Evolutionary conservation across 2,113 vertebrate species (phyloP), one percentile per base, ranked within the genome.

Genomic region (Cyprinodon tularosa): DNA sequence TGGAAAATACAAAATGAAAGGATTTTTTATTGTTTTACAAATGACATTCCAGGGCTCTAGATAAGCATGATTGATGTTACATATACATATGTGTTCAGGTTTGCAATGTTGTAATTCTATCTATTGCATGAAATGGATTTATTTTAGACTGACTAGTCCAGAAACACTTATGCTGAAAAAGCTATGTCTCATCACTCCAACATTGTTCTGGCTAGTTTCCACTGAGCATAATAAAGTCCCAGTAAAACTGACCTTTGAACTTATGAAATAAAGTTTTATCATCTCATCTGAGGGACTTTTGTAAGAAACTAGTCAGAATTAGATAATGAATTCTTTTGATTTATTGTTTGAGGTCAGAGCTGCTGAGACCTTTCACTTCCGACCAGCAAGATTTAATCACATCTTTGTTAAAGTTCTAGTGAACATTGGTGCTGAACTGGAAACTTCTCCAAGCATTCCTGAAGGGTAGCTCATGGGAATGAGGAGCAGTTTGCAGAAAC

Each of bases 371-470:
- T 66, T 42, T 66, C 62, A 66, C 63, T 50, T 59, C 39, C 66
- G 72, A 74, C 48, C 72, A 15, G 17, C 6, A 12, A 59, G 62
- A 74, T 66, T 10, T 44, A 74, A 74, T 74, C 62, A 44, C 3
- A 29, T 66, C 39, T 66, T 59, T 22, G 47, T 36, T 36, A 14
- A 57, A 66, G 20, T 59, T 13, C 20, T 13, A 40, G 38, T 37
- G 40, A 10, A 37, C 17, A 4, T 38, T 45, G 15, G 45, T 40
- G 37, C 11, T 62, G 22, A 29, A 73, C 6, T 64, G 14, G 14
- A 64, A n/a, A 44, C 6, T 39, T 37, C 36, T 73, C 71, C 40
- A 57, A 66, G 48, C 62, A 66, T 74, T 74, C 62, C 72, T 74
- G 9, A 66, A 15, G 47, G 3, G 15, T 74, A 15, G 17, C 17